These are phyloP conservation scores for Cordilura impudica DNA, from an alignment of 2,888 invertebrate genomes.

Conservation along the genomic window DNA sequence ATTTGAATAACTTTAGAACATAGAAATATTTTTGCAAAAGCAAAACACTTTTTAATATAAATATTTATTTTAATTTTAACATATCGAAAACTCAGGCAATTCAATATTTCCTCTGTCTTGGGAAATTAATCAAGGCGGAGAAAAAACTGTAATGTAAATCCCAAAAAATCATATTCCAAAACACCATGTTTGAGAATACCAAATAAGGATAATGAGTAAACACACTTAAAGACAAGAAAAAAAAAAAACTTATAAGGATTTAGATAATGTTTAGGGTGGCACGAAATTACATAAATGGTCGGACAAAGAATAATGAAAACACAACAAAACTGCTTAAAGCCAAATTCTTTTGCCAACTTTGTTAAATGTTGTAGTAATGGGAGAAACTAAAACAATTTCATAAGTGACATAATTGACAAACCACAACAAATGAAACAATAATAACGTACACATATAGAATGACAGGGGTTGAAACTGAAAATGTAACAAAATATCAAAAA, in stretches of 20 bases:
- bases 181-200: neutral
- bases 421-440: slow-evolving; percentile 29
- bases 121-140: neutral
- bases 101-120: neutral
- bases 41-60: too few relatives aligned
- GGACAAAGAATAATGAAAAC: slow-evolving; percentile 12
- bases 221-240: too few relatives aligned
- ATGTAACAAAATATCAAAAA: neutral
- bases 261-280: slow-evolving; percentile 7
- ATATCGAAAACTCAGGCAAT: too few relatives aligned
- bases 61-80: too few relatives aligned
- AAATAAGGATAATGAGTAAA: neutral
- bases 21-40: too few relatives aligned
- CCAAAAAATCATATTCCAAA: neutral
- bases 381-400: neutral
- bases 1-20: too few relatives aligned
- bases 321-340: slow-evolving; percentile 9
- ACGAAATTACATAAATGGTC: slow-evolving; percentile 39
- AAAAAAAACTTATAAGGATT: slow-evolving; percentile 32
- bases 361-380: neutral
- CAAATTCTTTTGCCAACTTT: neutral
- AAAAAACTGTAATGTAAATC: neutral
- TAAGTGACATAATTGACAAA: slow-evolving; percentile 34
- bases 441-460: neutral
- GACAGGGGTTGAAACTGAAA: neutral